Base-by-base conservation (phyloP, 1,140 invertebrate species). In the Lysiphlebus fabarum region DNA sequence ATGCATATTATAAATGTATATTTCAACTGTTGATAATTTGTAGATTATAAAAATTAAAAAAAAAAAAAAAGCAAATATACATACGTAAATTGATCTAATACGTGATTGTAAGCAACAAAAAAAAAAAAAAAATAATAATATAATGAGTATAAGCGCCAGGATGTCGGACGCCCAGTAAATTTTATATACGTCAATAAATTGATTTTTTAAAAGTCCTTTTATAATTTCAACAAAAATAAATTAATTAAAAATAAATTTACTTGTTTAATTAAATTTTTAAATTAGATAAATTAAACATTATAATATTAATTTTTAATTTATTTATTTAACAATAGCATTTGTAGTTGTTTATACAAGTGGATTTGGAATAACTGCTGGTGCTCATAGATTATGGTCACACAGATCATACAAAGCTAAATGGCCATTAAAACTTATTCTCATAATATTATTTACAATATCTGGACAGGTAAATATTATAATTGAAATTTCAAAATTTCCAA, bases 351-450 rank as follows among this genome's bases (percentile, higher is more conserved):
- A 86, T 67, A 81, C 81, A 8, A 83, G 86, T 43, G 90, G 86
- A 2, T 83, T 90, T 58, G 90, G 90, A 1, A 89, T 96, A 33
- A 96, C 94, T 6, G 93, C 91, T 10, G 93, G 94, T 38, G 91
- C 89, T 3, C 93, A 96, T 72, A 82, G 93, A 59, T 80, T 95
- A 40, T 96, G 92, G 92, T 86, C 92, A 11, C 94, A 96, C 75
- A 82, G 88, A 62, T 85, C 92, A 0, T 96, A 94, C 80, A 92
- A 92, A 76, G 93, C 93, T 1, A 87, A 82, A 65, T 83, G 87
- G 73, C 92, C 91, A 0, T 75, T 95, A n/a, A 78, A 89, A 63
- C 69, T 93, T 14, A 69, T 95, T 44, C 80, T 96, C 8, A 83
- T 88, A 0, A 63, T 91, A 26, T 82, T 91, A n/a, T 90, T 95